These are phyloP conservation scores for Haplochromis vanheusdeni DNA, from an alignment of 2,113 vertebrate species.

Conservation along the genomic window DNA sequence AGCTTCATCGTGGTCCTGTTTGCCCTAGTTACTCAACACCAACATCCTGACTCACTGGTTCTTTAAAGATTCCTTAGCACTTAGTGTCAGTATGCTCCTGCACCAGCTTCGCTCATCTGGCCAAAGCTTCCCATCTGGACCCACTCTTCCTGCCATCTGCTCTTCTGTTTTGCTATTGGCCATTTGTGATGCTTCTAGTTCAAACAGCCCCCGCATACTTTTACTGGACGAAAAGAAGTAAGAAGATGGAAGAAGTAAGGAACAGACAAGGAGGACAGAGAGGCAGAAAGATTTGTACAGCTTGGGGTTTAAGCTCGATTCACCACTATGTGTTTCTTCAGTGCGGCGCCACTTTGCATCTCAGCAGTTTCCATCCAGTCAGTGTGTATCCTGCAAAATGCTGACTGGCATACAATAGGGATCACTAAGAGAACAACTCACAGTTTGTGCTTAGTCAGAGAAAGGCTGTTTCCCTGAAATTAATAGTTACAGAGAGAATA, in stretches of 20 bases:
- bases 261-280: not conserved
- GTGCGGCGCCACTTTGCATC: not conserved
- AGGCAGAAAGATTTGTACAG: not conserved
- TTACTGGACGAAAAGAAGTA: not conserved
- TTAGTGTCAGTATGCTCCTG: conserved; percentile 16
- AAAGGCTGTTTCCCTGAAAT: conserved; percentile 33
- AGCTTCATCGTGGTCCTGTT: not conserved
- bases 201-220: not conserved
- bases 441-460: conserved; percentile 52
- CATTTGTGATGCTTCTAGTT: conserved; percentile 20
- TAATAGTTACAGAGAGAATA: conserved; percentile 13
- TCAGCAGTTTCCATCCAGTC: conserved; percentile 47
- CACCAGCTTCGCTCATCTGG: conserved; percentile 47
- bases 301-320: conserved; percentile 11
- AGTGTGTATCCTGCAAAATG: conserved; percentile 24
- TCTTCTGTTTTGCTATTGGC: conserved; percentile 41
- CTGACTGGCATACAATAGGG: conserved; percentile 39
- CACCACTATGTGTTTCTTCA: not conserved
- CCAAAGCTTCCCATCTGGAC: conserved; percentile 63
- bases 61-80: conserved; percentile 38
- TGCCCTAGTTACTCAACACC: not conserved
- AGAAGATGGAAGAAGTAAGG: not conserved
- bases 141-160: conserved; percentile 57
- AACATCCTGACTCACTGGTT: conserved; percentile 25
- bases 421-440: conserved; percentile 46